These are phyloP conservation scores for Macropodus opercularis DNA, from an alignment of 2,797 vertebrate species.

Conservation along the genomic window DNA sequence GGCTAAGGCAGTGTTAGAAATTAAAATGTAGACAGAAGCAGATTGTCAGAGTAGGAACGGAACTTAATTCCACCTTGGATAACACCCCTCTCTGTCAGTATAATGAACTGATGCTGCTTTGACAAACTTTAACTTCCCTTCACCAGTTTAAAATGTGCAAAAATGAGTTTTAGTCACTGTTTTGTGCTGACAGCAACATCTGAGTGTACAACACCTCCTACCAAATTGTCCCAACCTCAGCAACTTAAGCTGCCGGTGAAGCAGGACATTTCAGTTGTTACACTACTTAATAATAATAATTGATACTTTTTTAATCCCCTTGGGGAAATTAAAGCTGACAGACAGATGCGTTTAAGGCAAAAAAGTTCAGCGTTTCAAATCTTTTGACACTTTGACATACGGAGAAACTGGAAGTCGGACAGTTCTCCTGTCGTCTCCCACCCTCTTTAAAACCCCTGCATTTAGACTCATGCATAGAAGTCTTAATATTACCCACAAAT, in stretches of 20 bases:
- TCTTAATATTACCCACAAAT: too few relatives aligned
- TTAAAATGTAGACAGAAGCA: conserved; percentile 6
- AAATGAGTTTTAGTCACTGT: conserved; percentile 49
- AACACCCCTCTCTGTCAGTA: conserved; percentile 26
- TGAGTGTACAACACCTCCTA: conserved; percentile 15
- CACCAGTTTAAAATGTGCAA: conserved; percentile 39
- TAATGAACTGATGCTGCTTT: conserved; percentile 58
- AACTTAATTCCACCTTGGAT: conserved; percentile 45
- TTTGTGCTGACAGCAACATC: conserved; percentile 50
- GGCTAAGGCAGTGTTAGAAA: neutral
- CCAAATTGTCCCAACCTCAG: conserved; percentile 42
- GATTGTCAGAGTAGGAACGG: conserved; percentile 28
- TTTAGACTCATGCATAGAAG: too few relatives aligned
- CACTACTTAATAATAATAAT: too few relatives aligned
- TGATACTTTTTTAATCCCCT: too few relatives aligned
- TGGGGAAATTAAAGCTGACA: too few relatives aligned
- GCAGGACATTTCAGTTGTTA: conserved; percentile 26
- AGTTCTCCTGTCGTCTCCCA: too few relatives aligned
- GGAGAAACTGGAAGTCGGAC: too few relatives aligned
- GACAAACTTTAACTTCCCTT: conserved; percentile 34
- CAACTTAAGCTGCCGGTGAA: conserved; percentile 35
- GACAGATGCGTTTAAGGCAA: too few relatives aligned
- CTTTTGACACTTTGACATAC: too few relatives aligned
- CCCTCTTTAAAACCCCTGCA: too few relatives aligned
- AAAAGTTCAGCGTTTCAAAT: too few relatives aligned